These are phyloP conservation scores for Eospalax fontanierii DNA, from an alignment of 2,797 vertebrate genomes.

Conservation along the genomic window DNA sequence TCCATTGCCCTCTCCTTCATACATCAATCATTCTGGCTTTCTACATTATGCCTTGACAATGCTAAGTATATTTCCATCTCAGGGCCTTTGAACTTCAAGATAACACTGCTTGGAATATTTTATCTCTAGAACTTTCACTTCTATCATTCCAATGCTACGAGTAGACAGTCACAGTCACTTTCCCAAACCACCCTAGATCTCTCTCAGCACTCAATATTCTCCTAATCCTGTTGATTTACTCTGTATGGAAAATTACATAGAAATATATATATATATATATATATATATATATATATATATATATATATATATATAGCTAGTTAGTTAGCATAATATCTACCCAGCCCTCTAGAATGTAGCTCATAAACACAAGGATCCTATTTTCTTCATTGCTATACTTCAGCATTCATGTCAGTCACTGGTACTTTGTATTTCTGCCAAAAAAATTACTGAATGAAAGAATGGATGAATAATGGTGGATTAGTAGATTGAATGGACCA, in stretches of 20 bases:
- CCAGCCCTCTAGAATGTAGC: slow-evolving; percentile 15
- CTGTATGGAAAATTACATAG: not conserved
- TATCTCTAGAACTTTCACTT: not conserved
- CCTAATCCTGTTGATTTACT: not conserved
- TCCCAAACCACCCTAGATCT: not conserved
- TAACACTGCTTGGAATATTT: not conserved
- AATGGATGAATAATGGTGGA: slow-evolving; percentile 32
- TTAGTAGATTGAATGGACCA: not conserved
- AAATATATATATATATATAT: not conserved
- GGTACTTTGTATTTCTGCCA: not conserved
- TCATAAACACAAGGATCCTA: not conserved
- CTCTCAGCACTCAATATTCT: not conserved
- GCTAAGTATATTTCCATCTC: not conserved
- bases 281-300: too few species aligned
- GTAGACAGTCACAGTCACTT: not conserved
- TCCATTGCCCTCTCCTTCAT: not conserved
- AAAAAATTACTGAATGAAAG: slow-evolving; percentile 14
- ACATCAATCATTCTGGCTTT: not conserved
- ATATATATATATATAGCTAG: too few species aligned
- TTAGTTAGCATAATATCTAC: slow-evolving; percentile 6
- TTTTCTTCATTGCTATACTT: not conserved
- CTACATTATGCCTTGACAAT: not conserved
- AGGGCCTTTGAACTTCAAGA: not conserved
- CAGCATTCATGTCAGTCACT: not conserved
- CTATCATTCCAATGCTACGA: not conserved